Conservation (phyloP, 1,140 invertebrate species). For the Drosophila azteca region DNA sequence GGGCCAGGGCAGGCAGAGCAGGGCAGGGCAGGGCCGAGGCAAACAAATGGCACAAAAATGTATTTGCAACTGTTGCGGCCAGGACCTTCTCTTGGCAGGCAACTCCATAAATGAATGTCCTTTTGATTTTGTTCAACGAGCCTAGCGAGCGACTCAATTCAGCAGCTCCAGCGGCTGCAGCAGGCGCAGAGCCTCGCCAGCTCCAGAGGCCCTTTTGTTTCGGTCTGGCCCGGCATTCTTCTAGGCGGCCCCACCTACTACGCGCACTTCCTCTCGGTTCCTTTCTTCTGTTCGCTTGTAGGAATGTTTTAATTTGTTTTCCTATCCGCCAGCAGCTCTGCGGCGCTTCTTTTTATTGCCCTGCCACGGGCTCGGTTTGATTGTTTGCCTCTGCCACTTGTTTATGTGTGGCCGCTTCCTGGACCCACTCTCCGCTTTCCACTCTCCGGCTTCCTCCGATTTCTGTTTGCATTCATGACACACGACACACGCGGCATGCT, state of each 20-base stretch:
- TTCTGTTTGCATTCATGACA: conserved; percentile 76
- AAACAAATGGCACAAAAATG: conserved; percentile 79
- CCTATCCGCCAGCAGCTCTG: conserved; percentile 66
- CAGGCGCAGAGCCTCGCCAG: background rate
- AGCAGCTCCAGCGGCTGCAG: conserved; percentile 44
- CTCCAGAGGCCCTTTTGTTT: conserved; percentile 68
- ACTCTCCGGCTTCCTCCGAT: conserved; percentile 19
- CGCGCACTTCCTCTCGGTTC: conserved; percentile 19
- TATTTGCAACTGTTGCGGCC: conserved; percentile 74
- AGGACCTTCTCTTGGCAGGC: conserved; percentile 21
- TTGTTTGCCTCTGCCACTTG: conserved; percentile 70
- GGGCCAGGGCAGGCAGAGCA: background rate
- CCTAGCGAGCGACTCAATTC: conserved; percentile 81
- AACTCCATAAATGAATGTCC: conserved; percentile 81
- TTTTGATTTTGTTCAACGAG: conserved; percentile 83
- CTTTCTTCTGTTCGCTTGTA: conserved; percentile 51
- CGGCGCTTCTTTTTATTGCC: conserved; percentile 78
- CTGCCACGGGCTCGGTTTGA: conserved; percentile 72
- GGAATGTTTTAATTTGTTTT: conserved; percentile 83
- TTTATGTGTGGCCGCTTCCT: conserved; percentile 48
- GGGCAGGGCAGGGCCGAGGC: conserved; percentile 35
- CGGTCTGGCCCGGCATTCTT: conserved; percentile 62
- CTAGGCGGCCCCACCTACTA: conserved; percentile 51
- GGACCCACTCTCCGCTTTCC: conserved; percentile 6
- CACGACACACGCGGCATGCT: conserved; percentile 74